Evolutionary conservation across 2,797 vertebrate species (phyloP), one percentile per base, ranked within the genome.

Genomic region (Triplophysa yarkandensis): DNA sequence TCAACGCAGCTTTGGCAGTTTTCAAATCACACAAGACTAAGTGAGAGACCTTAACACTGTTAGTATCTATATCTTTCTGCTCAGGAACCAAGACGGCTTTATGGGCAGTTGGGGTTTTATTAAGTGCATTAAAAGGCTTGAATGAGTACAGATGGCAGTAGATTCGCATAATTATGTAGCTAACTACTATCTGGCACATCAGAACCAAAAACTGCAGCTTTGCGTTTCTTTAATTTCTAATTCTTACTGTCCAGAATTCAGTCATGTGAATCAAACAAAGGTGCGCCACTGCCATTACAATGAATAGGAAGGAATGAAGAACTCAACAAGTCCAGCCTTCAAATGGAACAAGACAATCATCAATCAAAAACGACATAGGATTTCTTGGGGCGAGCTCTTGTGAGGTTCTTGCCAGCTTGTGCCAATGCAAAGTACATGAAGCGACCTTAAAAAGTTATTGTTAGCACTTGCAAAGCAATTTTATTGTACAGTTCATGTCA

Each of bases 1-100:
- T 68, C 83, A 79, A 58, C 43, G 67, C 70, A 25, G 57, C 32
- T 44, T 25, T 36, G 62, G 28, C 32, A 74, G 63, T 43, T 72
- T 74, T 70, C 58, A 69, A 67, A 57, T 76, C 28, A 41, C 23
- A 54, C 25, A 65, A 71, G 54, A 63, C 67, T 74, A 67, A 73
- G n/a, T 36, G 43, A 27, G 43, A 43, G 11, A 55, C n/a, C 65
- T 32, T 63, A 69, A 55, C 25, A 74, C 46, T 44, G 28, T 52
- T 39, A 44, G 32, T 60, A 52, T 62, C 65, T 73, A 21, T 61
- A 54, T 19, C 64, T 63, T 63, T 41, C 43, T 52, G 46, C 32
- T 46, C 14, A 68, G 11, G 52, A 41, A 72, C 52, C 60, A 14
- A 50, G 63, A 72, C 44, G 17, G 32, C 14, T 58, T 65, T 27